These are phyloP conservation scores for Microcebus lehilahytsara DNA, from an alignment of 2,113 vertebrate genomes.

Conservation along the genomic window DNA sequence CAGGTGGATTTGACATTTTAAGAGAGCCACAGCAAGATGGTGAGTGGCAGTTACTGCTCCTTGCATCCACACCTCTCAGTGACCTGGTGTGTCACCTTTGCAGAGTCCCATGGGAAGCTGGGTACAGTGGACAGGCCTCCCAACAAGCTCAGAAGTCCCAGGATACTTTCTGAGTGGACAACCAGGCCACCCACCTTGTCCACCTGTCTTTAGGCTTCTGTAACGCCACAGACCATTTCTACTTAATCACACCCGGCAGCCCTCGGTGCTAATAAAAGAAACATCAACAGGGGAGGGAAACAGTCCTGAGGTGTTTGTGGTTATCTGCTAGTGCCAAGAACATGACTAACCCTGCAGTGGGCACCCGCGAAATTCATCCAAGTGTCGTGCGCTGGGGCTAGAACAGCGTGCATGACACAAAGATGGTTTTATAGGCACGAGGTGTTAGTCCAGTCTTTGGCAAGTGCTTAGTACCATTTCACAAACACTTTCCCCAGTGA, in stretches of 20 bases:
- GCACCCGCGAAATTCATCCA: background rate
- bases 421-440: background rate
- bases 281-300: background rate
- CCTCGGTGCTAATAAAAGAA: slow-evolving; percentile 41
- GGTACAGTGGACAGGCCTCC: background rate
- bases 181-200: background rate
- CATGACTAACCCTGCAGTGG: slow-evolving; percentile 4
- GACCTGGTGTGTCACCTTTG: slow-evolving; percentile 43
- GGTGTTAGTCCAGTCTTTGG: background rate
- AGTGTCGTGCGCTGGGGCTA: background rate
- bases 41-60: slow-evolving; percentile 37
- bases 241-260: background rate
- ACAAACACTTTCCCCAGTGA: background rate
- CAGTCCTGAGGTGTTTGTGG: background rate
- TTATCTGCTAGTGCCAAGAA: slow-evolving; percentile 63
- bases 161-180: background rate
- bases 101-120: slow-evolving; percentile 19
- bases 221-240: background rate
- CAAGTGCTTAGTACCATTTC: background rate
- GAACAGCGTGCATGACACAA: background rate
- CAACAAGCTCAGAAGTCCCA: background rate
- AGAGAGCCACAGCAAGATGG: slow-evolving; percentile 63
- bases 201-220: slow-evolving; percentile 34
- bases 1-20: slow-evolving; percentile 68
- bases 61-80: background rate